Evolutionary conservation across 1,140 invertebrate species (phyloP).

Genomic region (Brachionus angularis): DNA sequence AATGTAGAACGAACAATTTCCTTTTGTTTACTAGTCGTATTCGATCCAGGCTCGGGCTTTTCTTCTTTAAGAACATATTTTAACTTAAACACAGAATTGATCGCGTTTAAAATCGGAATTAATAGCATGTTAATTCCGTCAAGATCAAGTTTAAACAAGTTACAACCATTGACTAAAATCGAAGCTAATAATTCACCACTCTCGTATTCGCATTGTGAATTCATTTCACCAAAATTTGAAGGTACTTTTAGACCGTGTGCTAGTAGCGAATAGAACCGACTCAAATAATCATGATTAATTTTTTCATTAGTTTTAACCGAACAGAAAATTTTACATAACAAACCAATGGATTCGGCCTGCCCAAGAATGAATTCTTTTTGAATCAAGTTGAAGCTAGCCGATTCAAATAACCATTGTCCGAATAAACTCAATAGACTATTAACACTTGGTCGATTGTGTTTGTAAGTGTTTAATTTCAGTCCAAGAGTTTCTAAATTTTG

Average conservation of each 20-base stretch:
- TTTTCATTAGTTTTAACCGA: slow-evolving; percentile 91
- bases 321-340: slow-evolving; percentile 89
- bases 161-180: slow-evolving; percentile 53
- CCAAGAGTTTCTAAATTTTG: too few relatives aligned
- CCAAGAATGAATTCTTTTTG: slow-evolving; percentile 62
- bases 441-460: slow-evolving; percentile 37
- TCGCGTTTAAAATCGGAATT: slow-evolving; percentile 77
- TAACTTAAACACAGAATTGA: slow-evolving; percentile 62
- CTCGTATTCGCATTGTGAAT: background rate
- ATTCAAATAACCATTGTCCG: slow-evolving; percentile 93
- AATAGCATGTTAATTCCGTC: slow-evolving; percentile 85
- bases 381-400: slow-evolving; percentile 73
- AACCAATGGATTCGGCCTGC: slow-evolving; percentile 86
- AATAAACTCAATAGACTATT: slow-evolving; percentile 90
- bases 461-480: background rate
- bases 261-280: slow-evolving; percentile 85
- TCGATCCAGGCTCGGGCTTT: too few relatives aligned
- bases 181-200: slow-evolving; percentile 46
- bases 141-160: slow-evolving; percentile 80
- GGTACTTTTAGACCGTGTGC: slow-evolving; percentile 73
- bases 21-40: slow-evolving; percentile 46
- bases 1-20: too few relatives aligned
- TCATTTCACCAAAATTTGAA: slow-evolving; percentile 6
- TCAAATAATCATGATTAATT: slow-evolving; percentile 85
- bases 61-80: slow-evolving; percentile 47